phyloP scores from a whole-genome alignment of 2,113 vertebrate genomes.

The Sardina pilchardus region DNA sequence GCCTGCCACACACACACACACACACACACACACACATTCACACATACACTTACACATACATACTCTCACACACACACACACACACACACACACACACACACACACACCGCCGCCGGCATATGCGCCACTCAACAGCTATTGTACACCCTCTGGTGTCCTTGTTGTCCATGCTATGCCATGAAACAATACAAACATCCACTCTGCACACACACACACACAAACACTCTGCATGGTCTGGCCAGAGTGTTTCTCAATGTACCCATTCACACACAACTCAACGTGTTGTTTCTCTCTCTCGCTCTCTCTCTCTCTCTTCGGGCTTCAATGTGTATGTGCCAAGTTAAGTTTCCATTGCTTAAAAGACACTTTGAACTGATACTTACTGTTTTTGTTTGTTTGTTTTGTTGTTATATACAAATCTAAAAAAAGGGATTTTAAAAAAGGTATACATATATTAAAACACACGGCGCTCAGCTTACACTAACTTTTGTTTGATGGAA shows the following conservation, averaged over 20 bases:
- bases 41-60: constrained; percentile 18
- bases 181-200: constrained; percentile 15
- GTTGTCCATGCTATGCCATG: neutral
- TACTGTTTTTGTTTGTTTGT: constrained; percentile 13
- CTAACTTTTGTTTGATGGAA: neutral
- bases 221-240: neutral
- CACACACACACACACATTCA: neutral
- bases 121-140: constrained; percentile 30
- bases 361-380: neutral
- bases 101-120: neutral
- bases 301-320: neutral
- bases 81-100: constrained; percentile 22
- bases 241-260: neutral
- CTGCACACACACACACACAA: neutral
- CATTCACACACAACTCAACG: neutral
- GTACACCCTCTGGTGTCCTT: constrained; percentile 16
- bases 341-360: constrained; percentile 35
- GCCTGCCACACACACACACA: constrained; percentile 8
- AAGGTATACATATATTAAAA: neutral
- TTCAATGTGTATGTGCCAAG: constrained; percentile 54
- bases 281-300: neutral
- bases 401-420: neutral
- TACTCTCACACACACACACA: neutral
- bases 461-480: neutral
- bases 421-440: neutral